These are phyloP conservation scores for Camponotus pennsylvanicus DNA, from an alignment of 1,140 invertebrate genomes.

Conservation along the genomic window DNA sequence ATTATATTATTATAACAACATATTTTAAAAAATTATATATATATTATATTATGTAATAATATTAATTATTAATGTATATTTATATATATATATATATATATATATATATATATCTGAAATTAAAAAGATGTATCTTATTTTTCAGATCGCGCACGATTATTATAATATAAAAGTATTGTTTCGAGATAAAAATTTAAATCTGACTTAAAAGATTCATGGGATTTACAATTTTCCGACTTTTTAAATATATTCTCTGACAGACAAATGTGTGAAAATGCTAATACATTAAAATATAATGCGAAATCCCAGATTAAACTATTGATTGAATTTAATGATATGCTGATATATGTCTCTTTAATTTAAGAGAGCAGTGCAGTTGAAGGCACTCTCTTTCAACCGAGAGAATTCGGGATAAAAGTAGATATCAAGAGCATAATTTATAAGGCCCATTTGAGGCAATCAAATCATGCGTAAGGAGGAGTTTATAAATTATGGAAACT, in stretches of 20 bases:
- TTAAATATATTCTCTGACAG: conserved; percentile 1
- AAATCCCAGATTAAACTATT: background rate
- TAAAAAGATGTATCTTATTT: background rate
- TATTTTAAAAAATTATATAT: too few relatives aligned
- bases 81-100: background rate
- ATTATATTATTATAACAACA: too few relatives aligned
- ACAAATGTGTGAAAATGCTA: background rate
- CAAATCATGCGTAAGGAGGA: conserved; percentile 33
- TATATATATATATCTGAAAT: background rate
- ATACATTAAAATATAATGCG: background rate
- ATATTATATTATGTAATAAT: too few relatives aligned
- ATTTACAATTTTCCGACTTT: background rate
- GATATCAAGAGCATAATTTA: conserved; percentile 37
- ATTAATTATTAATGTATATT: too few relatives aligned
- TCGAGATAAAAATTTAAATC: background rate
- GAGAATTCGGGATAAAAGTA: conserved; percentile 7
- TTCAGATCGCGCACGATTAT: background rate
- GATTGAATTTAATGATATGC: conserved; percentile 13
- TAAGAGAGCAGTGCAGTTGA: conserved; percentile 2
- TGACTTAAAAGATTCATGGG: background rate
- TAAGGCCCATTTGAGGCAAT: conserved; percentile 28
- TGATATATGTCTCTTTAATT: background rate
- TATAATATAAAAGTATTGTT: background rate
- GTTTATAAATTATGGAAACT: conserved; percentile 44
- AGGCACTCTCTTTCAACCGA: background rate